Percentiles rank a stretch among this genome's conserved stretches.
Evolutionary conservation across 1,140 invertebrate genomes (phyloP).

Genomic region (Platyscapa corneri): DNA sequence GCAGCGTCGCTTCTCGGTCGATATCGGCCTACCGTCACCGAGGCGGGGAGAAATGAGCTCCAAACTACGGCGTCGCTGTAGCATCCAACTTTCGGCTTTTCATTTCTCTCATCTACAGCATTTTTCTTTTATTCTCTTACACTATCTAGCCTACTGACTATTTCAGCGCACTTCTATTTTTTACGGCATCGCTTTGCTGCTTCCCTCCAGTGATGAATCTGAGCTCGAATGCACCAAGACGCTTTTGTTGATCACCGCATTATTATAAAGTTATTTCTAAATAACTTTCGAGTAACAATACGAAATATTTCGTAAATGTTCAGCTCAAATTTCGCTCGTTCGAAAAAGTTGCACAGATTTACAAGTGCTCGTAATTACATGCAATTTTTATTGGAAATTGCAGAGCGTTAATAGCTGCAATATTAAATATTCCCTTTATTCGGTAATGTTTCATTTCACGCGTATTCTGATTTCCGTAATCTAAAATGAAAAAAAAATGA

Average conservation of each 20-base stretch:
- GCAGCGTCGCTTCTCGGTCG: not conserved
- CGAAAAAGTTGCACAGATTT: too few species aligned
- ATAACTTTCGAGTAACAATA: not conserved
- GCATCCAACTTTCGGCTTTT: not conserved
- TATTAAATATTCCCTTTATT: too few species aligned
- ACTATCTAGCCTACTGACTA: not conserved
- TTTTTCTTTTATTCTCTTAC: not conserved
- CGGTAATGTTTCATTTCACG: too few species aligned
- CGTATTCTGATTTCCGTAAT: too few species aligned
- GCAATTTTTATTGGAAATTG: too few species aligned
- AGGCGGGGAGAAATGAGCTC: slow-evolving; percentile 1
- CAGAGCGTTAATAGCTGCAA: too few species aligned
- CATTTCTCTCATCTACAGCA: not conserved
- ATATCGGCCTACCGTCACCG: not conserved
- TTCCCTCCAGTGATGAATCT: not conserved
- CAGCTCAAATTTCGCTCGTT: too few species aligned
- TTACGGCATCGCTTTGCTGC: not conserved
- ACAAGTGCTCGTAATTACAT: too few species aligned
- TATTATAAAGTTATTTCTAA: not conserved
- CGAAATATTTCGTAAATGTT: too few species aligned
- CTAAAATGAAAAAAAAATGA: too few species aligned
- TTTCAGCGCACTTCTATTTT: not conserved
- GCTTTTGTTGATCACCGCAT: not conserved
- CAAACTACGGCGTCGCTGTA: slow-evolving; percentile 5
- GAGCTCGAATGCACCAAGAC: too few species aligned